Percentiles rank a stretch among this genome's conserved stretches.
Conservation (phyloP, 2,888 invertebrate species). For the Hypena proboscidalis region DNA sequence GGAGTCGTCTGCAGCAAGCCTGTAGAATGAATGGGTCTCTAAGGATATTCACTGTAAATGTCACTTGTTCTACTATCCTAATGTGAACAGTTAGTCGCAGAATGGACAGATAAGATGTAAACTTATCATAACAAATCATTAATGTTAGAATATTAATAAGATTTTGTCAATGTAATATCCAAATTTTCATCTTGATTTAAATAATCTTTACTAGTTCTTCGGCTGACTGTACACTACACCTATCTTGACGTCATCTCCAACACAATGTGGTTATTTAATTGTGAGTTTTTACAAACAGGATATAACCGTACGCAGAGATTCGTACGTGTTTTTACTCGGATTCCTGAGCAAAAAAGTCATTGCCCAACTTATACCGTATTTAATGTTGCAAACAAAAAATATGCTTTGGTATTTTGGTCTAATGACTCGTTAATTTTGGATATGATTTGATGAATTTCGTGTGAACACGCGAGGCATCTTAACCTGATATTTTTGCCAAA, state of each 20-base stretch:
- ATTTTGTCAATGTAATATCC: too few relatives aligned
- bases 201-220: too few relatives aligned
- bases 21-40: conserved; percentile 73
- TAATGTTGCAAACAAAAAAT: conserved; percentile 72
- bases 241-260: conserved; percentile 38
- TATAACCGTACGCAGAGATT: conserved; percentile 58
- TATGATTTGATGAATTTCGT: conserved; percentile 71
- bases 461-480: conserved; percentile 58
- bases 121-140: too few relatives aligned
- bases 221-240: conserved; percentile 14
- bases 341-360: conserved; percentile 77
- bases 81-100: too few relatives aligned
- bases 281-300: conserved; percentile 68
- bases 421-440: conserved; percentile 78
- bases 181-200: too few relatives aligned
- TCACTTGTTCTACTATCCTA: conserved; percentile 34
- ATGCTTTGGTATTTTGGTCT: conserved; percentile 69
- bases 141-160: too few relatives aligned
- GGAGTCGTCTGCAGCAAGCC: conserved; percentile 77
- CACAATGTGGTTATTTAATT: conserved; percentile 54
- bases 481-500: conserved; percentile 28
- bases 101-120: too few relatives aligned
- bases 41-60: conserved; percentile 75
- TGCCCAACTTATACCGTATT: conserved; percentile 68
- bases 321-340: conserved; percentile 74